These are phyloP conservation scores for Ischnus inquisitorius DNA, from an alignment of 2,888 invertebrate species.

Conservation along the genomic window DNA sequence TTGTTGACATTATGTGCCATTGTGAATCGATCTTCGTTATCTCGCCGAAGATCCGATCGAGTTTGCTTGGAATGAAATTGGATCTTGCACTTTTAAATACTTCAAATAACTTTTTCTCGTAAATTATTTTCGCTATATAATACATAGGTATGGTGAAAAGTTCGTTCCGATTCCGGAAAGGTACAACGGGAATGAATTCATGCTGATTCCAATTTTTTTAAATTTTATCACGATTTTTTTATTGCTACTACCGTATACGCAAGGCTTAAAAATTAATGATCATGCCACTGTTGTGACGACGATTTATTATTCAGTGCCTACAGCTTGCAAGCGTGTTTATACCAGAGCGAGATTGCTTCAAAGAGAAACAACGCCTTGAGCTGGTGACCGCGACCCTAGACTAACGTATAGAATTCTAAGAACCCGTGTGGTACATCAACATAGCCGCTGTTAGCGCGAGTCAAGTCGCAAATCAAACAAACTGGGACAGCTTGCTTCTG, in stretches of 20 bases:
- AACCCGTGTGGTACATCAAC: neutral
- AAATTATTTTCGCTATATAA: neutral
- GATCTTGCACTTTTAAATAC: slow-evolving; percentile 47
- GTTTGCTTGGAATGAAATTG: slow-evolving; percentile 34
- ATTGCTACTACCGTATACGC: neutral
- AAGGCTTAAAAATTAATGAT: slow-evolving; percentile 5
- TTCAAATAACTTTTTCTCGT: slow-evolving; percentile 35
- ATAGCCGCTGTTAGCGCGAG: slow-evolving; percentile 23
- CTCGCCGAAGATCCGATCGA: slow-evolving; percentile 19
- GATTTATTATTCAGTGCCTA: neutral
- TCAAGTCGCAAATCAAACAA: slow-evolving; percentile 57
- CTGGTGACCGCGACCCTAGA: slow-evolving; percentile 20
- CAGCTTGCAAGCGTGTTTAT: neutral
- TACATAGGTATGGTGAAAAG: neutral
- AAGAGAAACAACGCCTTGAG: slow-evolving; percentile 39
- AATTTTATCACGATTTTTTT: slow-evolving; percentile 13
- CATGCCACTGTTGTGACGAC: neutral
- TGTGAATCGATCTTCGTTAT: neutral
- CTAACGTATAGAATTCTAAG: slow-evolving; percentile 15
- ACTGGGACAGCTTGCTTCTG: slow-evolving; percentile 43
- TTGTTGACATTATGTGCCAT: slow-evolving; percentile 10
- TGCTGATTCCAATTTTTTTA: neutral
- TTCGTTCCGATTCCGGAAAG: neutral
- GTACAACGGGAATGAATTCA: neutral
- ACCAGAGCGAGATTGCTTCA: neutral